A percentile compares a stretch with the other conserved stretches of the same genome.
Conservation (phyloP, 2,888 invertebrate species). For the Nysson spinosus region DNA sequence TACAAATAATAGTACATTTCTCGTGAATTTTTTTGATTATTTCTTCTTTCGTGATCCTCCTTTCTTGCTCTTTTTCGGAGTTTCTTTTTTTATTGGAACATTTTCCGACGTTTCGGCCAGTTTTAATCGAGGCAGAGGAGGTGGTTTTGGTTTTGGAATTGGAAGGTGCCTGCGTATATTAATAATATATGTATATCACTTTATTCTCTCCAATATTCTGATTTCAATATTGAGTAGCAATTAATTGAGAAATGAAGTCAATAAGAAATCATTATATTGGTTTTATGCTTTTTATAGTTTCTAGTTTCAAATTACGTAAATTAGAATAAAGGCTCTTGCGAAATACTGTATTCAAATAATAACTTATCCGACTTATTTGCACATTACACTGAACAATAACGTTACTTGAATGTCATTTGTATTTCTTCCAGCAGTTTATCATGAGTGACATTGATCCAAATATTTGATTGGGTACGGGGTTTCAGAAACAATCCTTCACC, state of each 20-base stretch:
- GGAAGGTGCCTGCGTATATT: conserved; percentile 28
- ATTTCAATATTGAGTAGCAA: no score
- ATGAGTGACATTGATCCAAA: conserved; percentile 58
- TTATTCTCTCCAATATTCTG: no score
- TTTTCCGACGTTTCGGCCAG: neutral
- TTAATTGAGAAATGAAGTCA: no score
- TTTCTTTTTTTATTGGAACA: neutral
- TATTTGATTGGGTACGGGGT: conserved; percentile 55
- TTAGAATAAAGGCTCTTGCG: neutral
- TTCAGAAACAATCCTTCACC: conserved; percentile 34
- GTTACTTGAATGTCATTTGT: conserved; percentile 59
- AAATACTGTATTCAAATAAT: neutral
- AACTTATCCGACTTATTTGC: no score
- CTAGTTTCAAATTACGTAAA: neutral
- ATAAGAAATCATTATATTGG: no score
- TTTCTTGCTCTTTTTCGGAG: conserved; percentile 14
- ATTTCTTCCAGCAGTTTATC: conserved; percentile 55
- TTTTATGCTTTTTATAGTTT: no score
- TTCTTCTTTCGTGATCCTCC: conserved; percentile 18
- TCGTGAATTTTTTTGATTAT: neutral
- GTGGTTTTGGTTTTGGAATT: conserved; percentile 44
- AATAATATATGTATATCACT: neutral
- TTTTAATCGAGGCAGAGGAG: conserved; percentile 32
- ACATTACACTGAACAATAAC: no score
- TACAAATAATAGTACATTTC: neutral